Evolutionary conservation across 2,113 vertebrate genomes (phyloP).

Genomic region (Halichoeres trimaculatus): DNA sequence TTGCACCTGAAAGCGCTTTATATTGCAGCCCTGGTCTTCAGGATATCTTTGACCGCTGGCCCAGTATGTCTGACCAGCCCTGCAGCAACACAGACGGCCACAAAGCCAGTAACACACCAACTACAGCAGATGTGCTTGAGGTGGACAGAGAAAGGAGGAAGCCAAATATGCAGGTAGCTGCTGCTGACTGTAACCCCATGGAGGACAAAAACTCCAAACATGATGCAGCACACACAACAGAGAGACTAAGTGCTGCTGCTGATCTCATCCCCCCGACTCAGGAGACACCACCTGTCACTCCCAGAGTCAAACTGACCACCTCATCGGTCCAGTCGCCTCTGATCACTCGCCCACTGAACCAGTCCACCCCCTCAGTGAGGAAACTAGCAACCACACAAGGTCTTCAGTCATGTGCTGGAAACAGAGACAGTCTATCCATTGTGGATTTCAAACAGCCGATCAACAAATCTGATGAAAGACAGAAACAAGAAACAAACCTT

Average conservation of each 20-base stretch:
- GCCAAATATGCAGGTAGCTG: background rate
- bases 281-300: constrained; percentile 76
- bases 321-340: constrained; percentile 73
- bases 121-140: constrained; percentile 9
- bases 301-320: constrained; percentile 76
- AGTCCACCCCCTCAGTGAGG: constrained; percentile 41
- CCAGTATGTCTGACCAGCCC: constrained; percentile 81
- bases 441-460: background rate
- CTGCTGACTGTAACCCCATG: background rate
- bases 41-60: constrained; percentile 91
- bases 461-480: background rate
- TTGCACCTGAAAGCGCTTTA: too few species aligned
- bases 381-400: constrained; percentile 23
- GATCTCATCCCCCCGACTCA: constrained; percentile 87
- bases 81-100: constrained; percentile 21
- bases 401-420: constrained; percentile 3
- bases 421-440: background rate
- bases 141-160: background rate
- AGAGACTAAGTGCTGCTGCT: constrained; percentile 65
- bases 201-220: background rate
- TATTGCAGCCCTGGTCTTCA: too few species aligned
- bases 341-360: constrained; percentile 42
- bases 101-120: constrained; percentile 10
- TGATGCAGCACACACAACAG: background rate
- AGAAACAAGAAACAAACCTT: constrained; percentile 19